Evolutionary conservation across 2,888 invertebrate genomes (phyloP), one percentile per base, ranked within the genome.

Genomic region (Pilophorus perplexus): DNA sequence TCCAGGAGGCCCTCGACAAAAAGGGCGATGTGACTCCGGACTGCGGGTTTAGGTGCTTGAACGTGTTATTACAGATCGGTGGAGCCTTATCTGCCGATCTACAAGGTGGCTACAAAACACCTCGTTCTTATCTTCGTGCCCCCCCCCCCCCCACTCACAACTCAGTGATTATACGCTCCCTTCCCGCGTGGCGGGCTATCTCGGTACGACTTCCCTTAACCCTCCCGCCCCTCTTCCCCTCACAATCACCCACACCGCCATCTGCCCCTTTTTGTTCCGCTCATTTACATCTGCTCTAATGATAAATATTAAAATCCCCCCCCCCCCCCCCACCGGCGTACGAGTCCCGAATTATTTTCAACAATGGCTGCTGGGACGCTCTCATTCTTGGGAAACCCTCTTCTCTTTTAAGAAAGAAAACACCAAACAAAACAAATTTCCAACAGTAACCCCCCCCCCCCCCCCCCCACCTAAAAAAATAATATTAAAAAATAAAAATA

Each of bases 61-160:
- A 59, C 59, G 59, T 59, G 48, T 46, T 62, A 62, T 62, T 62
- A 62, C 46, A 28, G 62, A 46, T 48, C 62, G 33, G 33, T 6
- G n/a, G 14, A 20, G 33, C 14, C 12, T 62, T 33, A 42, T 59
- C 40, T 14, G 40, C 27, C 25, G 42, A 59, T 59, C 59, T 59
- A 68, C 68, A 68, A 68, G 66, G 66, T 66, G 68, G 60, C 68
- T 66, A 68, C 68, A 68, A 66, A 66, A 68, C 68, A 68, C 64
- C 50, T 42, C 48, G n/a, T 52, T 50, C 64, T 64, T 64, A 64
- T 64, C 64, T 37, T 22, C 25, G 20, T 38, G 27, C 27, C 42
- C 25, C 12, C 18, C 40, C 38, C 28, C 38, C 25, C 57, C 38
- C 37, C n/a, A 12, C 40, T 37, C 23, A 40, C 55, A 6, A 33